Evolutionary conservation across 2,797 vertebrate genomes (phyloP), one percentile per base, ranked within the genome.

Genomic region (Apogon hyalosoma): DNA sequence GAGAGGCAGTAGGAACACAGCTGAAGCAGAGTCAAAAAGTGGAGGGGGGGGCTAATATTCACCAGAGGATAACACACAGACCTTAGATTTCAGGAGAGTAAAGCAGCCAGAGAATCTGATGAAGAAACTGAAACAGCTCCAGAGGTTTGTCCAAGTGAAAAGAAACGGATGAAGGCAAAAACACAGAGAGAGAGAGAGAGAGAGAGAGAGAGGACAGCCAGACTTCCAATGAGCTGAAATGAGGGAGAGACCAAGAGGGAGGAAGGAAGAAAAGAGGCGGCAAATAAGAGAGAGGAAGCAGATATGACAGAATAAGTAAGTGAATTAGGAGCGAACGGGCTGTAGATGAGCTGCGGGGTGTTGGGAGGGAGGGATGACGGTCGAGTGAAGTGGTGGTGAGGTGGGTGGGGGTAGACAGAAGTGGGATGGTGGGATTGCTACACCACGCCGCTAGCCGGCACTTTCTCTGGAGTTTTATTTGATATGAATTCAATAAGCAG

Each of bases 401-500:
- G 8, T 14, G 53, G 72, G 38, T 41, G 61, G 52, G 62, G 38
- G 33, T 24, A 24, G 21, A 24, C 2, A 2, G 64, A 24, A 73
- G 51, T 11, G 40, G 72, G 51, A 13, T 62, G 63, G 73, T 49
- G 52, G 51, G 51, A 78, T 60, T 73, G 71, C 65, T 61, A 64
- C 74, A 46, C 19, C 15, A 16, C 40, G 10, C 59, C 14, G 13
- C 76, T 50, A 49, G 63, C 67, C 11, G 5, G 63, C 60, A 55
- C 69, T 80, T 85, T 87, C 60, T 67, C 69, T 62, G 0, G 77
- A 85, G 62, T 90, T 91, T 87, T 80, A 91, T 92, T 90, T 92
- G 83, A 92, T 92, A 92, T 91, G 81, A 92, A 93, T 93, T 93
- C 89, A 94, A 92, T 93, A 91, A 86, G 83, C 78, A 43, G 75